Evolutionary conservation across 1,140 invertebrate species (phyloP).

Genomic region (Drosophila tropicalis): DNA sequence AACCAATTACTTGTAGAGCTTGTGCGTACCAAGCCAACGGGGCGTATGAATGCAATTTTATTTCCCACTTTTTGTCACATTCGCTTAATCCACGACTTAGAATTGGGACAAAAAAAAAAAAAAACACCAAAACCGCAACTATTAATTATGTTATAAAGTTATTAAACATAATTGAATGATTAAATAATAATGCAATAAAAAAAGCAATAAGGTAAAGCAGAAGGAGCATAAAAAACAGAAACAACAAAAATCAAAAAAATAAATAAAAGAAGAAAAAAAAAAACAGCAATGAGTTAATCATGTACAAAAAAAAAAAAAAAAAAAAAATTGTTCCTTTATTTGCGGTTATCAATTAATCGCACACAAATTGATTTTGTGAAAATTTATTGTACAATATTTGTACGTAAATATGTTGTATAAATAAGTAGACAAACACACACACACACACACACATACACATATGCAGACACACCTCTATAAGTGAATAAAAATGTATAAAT

Average conservation of each 20-base stretch:
- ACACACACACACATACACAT: slow-evolving; percentile 1
- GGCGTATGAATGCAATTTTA: too few species aligned
- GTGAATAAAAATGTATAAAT: background rate
- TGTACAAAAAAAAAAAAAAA: slow-evolving; percentile 11
- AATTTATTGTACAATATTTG: slow-evolving; percentile 49
- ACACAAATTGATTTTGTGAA: slow-evolving; percentile 55
- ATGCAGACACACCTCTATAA: slow-evolving; percentile 1
- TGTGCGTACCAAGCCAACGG: too few species aligned
- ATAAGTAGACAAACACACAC: background rate
- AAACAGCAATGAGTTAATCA: background rate
- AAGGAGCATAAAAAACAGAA: background rate
- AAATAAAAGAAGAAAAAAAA: background rate
- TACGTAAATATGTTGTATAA: background rate
- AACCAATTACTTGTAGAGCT: too few species aligned
- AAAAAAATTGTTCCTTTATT: slow-evolving; percentile 8
- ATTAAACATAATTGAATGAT: slow-evolving; percentile 68
- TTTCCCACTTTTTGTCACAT: too few species aligned
- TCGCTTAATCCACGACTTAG: background rate
- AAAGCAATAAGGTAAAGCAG: slow-evolving; percentile 8
- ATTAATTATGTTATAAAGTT: slow-evolving; percentile 55
- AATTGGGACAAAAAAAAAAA: background rate
- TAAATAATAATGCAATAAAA: slow-evolving; percentile 43
- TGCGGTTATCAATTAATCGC: slow-evolving; percentile 48
- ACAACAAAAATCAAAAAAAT: background rate
- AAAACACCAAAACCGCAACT: background rate